Evolutionary conservation across 2,888 invertebrate species (phyloP).

Genomic region (Eutolmus rufibarbis): DNA sequence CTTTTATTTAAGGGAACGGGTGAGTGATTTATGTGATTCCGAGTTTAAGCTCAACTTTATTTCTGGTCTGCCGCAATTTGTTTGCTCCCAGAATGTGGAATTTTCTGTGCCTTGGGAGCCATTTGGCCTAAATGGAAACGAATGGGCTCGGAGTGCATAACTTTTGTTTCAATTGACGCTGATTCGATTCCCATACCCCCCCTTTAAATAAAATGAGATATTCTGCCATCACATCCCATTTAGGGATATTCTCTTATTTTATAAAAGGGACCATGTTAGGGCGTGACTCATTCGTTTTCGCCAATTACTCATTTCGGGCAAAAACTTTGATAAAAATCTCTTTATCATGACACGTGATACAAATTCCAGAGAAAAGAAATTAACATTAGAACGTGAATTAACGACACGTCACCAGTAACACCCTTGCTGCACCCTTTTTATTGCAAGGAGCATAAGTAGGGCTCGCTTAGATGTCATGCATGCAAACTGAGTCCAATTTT

Average conservation of each 20-base stretch:
- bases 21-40: slow-evolving; percentile 41
- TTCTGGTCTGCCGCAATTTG: slow-evolving; percentile 41
- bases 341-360: not conserved
- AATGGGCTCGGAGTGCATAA: not conserved
- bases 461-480: not conserved
- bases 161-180: not conserved
- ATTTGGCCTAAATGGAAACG: not conserved
- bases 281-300: not conserved
- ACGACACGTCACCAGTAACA: not conserved
- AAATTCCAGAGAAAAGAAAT: not conserved
- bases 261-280: not conserved
- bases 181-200: not conserved
- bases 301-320: not conserved
- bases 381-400: not conserved
- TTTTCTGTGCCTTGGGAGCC: not conserved
- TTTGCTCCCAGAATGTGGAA: slow-evolving; percentile 23
- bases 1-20: slow-evolving; percentile 36
- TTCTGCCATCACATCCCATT: not conserved
- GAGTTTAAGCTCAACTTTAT: slow-evolving; percentile 39
- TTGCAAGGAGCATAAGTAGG: not conserved
- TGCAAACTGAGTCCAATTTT: slow-evolving; percentile 7
- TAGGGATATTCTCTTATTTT: not conserved
- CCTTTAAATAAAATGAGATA: not conserved
- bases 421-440: not conserved
- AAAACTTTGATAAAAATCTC: not conserved